Conservation (phyloP, 1,140 invertebrate species). For the Scaptodrosophila lebanonensis region DNA sequence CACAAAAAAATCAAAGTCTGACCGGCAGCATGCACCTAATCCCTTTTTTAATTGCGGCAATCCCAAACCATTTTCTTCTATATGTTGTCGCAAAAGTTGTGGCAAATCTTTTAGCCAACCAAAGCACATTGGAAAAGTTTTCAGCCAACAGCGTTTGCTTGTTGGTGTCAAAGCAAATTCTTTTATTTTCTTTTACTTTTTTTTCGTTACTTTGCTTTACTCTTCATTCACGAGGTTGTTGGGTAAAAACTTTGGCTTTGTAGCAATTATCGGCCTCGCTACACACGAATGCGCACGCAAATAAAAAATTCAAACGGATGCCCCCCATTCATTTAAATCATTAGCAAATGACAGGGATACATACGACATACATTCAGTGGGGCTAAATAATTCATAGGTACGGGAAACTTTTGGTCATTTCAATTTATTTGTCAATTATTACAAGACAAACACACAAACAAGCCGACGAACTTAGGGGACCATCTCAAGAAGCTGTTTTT, state of each 20-base stretch:
- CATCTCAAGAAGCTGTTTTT: slow-evolving; percentile 49
- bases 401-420: slow-evolving; percentile 33
- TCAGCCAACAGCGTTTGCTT: slow-evolving; percentile 22
- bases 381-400: slow-evolving; percentile 51
- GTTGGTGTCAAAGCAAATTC: slow-evolving; percentile 4
- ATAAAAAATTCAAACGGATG: slow-evolving; percentile 31
- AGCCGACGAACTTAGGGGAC: neutral
- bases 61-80: slow-evolving; percentile 18
- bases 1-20: slow-evolving; percentile 53
- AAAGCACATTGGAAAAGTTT: slow-evolving; percentile 28
- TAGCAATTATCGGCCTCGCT: slow-evolving; percentile 66
- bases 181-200: slow-evolving; percentile 3
- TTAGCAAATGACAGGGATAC: slow-evolving; percentile 42
- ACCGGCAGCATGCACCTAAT: slow-evolving; percentile 52
- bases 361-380: neutral
- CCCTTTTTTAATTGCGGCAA: slow-evolving; percentile 70
- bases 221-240: slow-evolving; percentile 36
- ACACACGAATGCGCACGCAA: slow-evolving; percentile 70
- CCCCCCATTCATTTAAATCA: slow-evolving; percentile 50
- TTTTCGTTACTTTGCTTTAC: slow-evolving; percentile 9
- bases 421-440: slow-evolving; percentile 59
- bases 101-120: slow-evolving; percentile 30
- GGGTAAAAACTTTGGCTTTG: slow-evolving; percentile 50
- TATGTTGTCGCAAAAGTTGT: slow-evolving; percentile 24
- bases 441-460: slow-evolving; percentile 20